A percentile compares a stretch with the other conserved stretches of the same genome.
phyloP scores from a whole-genome alignment of 2,797 vertebrate species.

The Peromyscus nudipes region DNA sequence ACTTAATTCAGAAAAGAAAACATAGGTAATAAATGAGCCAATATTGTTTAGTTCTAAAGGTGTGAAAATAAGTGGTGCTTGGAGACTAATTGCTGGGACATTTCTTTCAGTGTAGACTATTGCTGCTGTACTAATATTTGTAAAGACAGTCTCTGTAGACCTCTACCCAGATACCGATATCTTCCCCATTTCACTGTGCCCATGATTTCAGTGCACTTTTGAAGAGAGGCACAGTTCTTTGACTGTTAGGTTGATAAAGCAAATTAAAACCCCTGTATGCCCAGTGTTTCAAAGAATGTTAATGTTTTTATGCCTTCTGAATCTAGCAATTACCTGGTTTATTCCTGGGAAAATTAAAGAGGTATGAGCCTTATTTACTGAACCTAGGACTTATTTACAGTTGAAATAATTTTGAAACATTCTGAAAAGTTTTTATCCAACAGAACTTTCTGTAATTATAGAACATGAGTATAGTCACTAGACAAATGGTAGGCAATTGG shows the following conservation, averaged over 20 bases:
- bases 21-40: not conserved
- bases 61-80: not conserved
- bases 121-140: not conserved
- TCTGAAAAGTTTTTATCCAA: not conserved
- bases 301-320: slow-evolving; percentile 15
- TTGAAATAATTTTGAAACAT: slow-evolving; percentile 17
- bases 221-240: not conserved
- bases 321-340: not conserved
- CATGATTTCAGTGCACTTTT: not conserved
- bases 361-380: not conserved
- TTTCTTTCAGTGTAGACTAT: not conserved
- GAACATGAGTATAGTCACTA: not conserved
- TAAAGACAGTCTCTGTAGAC: too few species aligned
- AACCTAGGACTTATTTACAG: not conserved
- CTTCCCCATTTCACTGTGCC: too few species aligned
- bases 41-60: not conserved
- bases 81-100: not conserved
- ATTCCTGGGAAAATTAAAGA: not conserved
- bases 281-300: not conserved
- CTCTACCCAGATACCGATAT: too few species aligned
- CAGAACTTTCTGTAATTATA: slow-evolving; percentile 13
- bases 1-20: slow-evolving; percentile 34
- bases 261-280: not conserved
- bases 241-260: not conserved
- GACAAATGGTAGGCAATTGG: not conserved